Percentiles rank a stretch among this genome's conserved stretches.
Conservation (phyloP, 2,888 invertebrate genomes). For the Zeuzera pyrina region DNA sequence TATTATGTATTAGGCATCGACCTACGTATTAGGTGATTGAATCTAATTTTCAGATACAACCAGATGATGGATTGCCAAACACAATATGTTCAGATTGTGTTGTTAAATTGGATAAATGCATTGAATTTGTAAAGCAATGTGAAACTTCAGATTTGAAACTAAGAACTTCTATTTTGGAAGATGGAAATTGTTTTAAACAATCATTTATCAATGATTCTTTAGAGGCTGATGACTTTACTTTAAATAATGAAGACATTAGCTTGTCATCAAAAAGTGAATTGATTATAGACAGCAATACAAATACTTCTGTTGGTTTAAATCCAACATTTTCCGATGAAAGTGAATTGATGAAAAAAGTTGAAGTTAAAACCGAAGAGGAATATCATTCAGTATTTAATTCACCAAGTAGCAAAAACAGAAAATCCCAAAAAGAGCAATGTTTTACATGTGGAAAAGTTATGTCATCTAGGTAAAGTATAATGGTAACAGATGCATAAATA, state of each 20-base stretch:
- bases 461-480: slow-evolving; percentile 50
- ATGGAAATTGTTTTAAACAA: slow-evolving; percentile 1
- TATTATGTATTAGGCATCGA: no score
- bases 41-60: slow-evolving; percentile 40
- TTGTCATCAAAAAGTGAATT: no score
- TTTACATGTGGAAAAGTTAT: slow-evolving; percentile 67
- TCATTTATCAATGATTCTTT: background rate
- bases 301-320: slow-evolving; percentile 1
- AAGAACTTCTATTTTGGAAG: slow-evolving; percentile 15
- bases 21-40: no score
- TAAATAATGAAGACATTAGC: no score
- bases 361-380: no score
- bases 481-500: no score
- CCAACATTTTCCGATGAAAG: slow-evolving; percentile 8
- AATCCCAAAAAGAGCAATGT: slow-evolving; percentile 46
- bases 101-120: slow-evolving; percentile 35
- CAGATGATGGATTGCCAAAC: slow-evolving; percentile 45
- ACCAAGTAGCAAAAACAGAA: no score
- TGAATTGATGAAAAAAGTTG: no score
- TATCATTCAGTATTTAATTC: no score
- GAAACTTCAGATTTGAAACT: slow-evolving; percentile 39
- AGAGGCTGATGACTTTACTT: slow-evolving; percentile 1
- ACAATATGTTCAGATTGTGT: slow-evolving; percentile 44
- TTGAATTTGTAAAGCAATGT: slow-evolving; percentile 43
- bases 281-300: no score